Evolutionary conservation across 1,140 invertebrate species (phyloP), one percentile per base, ranked within the genome.

Genomic region (Chironomus tepperi): DNA sequence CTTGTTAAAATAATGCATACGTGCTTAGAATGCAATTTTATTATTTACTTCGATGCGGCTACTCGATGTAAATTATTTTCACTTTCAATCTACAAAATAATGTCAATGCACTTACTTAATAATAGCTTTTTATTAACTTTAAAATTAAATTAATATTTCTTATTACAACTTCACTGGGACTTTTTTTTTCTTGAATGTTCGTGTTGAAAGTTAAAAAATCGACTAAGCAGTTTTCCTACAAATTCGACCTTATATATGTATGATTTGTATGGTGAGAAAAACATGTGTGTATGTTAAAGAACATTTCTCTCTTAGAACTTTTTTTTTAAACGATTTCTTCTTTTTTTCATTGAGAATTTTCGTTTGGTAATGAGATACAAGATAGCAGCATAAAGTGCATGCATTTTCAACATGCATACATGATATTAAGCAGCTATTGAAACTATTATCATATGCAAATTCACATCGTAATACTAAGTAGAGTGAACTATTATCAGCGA

Each of bases 401-500:
- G 10, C 47, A 57, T 57, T 57, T 5, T 15, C n/a, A n/a, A 57
- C 12, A 57, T 57, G 47, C 12, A 57, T n/a, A 34, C 24, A 34
- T 34, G 24, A 34, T 34, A 57, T 57, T 57, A 57, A 57, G 12
- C 47, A 57, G 24, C 24, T 34, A 34, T 34, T 34, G 24, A 34
- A 34, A 34, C n/a, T 57, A 57, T 57, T 57, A 57, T 15, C 47
- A 57, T 57, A 57, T 57, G 47, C 47, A 57, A 57, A 57, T 57
- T 12, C 12, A 3, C 47, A 15, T 57, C 47, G 47, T 15, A 15
- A 57, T n/a, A 57, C n/a, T n/a, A 57, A 15, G n/a, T n/a, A 57
- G 12, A 57, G 47, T 57, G 47, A 57, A 57, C 47, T 57, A 57
- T 57, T 57, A 57, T 15, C 47, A 12, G n/a, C 47, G 12, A 57